Evolutionary conservation across 2,797 vertebrate genomes (phyloP), one percentile per base, ranked within the genome.

Genomic region (Rhadinocentrus ornatus): DNA sequence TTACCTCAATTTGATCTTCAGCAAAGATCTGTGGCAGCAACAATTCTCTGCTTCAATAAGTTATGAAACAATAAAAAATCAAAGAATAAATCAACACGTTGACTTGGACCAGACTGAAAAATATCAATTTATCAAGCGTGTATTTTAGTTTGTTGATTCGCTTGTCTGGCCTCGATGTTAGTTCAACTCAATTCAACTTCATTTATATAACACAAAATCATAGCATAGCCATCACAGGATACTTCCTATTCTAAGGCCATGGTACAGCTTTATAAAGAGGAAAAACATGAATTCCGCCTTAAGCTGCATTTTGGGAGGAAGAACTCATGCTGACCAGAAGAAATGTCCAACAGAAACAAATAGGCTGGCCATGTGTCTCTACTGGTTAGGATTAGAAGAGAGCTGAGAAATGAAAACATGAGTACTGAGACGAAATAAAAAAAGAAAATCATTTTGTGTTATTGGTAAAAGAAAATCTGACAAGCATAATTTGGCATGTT

Each of bases 401-500:
- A 27, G 31, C 6, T 50, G 12, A 24, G 11, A n/a, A 46, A 39
- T n/a, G 22, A 34, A 71, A n/a, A 44, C 35, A 37, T 2, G 5
- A 32, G 5, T 26, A 65, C 24, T 26, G 58, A 69, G 58, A 39
- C 66, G 20, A 35, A 57, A 41, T 69, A 69, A 15, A 29, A 13
- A 52, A 71, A 44, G 27, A 76, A 69, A 80, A 69, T 26, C 5
- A 67, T 46, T 55, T 55, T 18, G 31, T 55, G 63, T 53, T 52
- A 37, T 9, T 50, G 22, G 50, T 27, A 20, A 68, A 78, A 50
- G 31, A 3, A 67, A 71, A 71, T 58, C 39, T 58, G 48, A 66
- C 34, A 24, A 41, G 62, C 32, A 2, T 41, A 69, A 69, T 82
- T 71, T 75, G 15, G 50, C 12, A 16, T 18, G 62, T 82, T 80